Evolutionary conservation across 2,888 invertebrate genomes (phyloP).

Genomic region (Polylopha cassiicola): DNA sequence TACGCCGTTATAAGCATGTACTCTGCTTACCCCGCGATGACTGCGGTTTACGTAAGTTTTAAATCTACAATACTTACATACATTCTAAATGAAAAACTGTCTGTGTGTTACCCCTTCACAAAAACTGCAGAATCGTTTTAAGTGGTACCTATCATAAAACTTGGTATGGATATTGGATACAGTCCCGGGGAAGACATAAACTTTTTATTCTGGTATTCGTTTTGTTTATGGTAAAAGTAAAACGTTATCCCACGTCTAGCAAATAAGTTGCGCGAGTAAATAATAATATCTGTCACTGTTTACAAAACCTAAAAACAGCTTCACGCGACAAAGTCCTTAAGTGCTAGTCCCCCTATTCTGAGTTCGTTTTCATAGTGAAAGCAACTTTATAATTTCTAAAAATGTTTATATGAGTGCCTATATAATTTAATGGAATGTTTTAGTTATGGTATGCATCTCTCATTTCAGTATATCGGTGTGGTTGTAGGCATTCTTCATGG

Average conservation of each 20-base stretch:
- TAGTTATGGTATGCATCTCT: conserved; percentile 25
- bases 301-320: too few relatives aligned
- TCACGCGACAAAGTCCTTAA: neutral
- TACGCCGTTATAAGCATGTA: conserved; percentile 85
- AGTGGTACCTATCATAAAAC: too few relatives aligned
- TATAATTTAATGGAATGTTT: neutral
- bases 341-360: neutral
- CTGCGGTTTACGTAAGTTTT: conserved; percentile 88
- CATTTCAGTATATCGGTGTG: conserved; percentile 86
- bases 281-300: too few relatives aligned
- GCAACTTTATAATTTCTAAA: neutral
- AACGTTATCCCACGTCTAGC: too few relatives aligned
- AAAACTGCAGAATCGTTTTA: too few relatives aligned
- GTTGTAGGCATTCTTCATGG: conserved; percentile 86
- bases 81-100: too few relatives aligned
- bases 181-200: too few relatives aligned
- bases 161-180: too few relatives aligned
- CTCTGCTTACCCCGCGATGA: conserved; percentile 93
- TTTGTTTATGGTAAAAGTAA: too few relatives aligned
- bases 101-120: too few relatives aligned
- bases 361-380: neutral
- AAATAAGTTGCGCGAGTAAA: too few relatives aligned
- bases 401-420: neutral
- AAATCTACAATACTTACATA: conserved; percentile 1
- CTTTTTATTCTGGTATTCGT: too few relatives aligned